Evolutionary conservation across 1,140 invertebrate species (phyloP).

Genomic region (Lepidurus arcticus): DNA sequence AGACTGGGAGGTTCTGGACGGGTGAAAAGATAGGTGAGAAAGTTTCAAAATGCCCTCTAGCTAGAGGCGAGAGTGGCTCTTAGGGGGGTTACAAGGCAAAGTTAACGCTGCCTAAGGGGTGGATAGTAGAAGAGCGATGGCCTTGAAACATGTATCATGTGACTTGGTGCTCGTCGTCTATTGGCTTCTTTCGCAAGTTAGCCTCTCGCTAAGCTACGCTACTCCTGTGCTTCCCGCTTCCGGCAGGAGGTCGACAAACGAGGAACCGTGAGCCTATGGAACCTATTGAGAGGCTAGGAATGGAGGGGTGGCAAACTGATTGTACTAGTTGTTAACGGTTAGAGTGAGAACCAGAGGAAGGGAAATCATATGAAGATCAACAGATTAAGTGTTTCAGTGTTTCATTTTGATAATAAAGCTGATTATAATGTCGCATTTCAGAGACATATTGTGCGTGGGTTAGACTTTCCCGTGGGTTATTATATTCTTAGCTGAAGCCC

Average conservation of each 20-base stretch:
- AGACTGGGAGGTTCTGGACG: background rate
- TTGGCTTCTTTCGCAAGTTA: background rate
- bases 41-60: conserved; percentile 14
- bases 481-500: background rate
- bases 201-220: background rate
- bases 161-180: background rate
- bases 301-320: background rate
- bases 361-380: background rate
- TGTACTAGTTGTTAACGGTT: conserved; percentile 12
- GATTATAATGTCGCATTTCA: background rate
- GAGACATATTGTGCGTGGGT: background rate
- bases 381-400: conserved; percentile 9
- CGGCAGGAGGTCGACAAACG: conserved; percentile 20
- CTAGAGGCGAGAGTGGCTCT: conserved; percentile 7
- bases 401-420: background rate
- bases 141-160: conserved; percentile 3
- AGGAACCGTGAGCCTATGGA: background rate
- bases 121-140: background rate
- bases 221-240: conserved; percentile 7
- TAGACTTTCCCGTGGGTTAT: too few species aligned
- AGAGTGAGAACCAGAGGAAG: background rate
- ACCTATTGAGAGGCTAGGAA: background rate
- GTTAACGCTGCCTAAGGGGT: background rate
- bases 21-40: background rate
- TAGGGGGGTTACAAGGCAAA: background rate